phyloP scores from a whole-genome alignment of 2,888 invertebrate genomes.

The Calameuta pallipes region DNA sequence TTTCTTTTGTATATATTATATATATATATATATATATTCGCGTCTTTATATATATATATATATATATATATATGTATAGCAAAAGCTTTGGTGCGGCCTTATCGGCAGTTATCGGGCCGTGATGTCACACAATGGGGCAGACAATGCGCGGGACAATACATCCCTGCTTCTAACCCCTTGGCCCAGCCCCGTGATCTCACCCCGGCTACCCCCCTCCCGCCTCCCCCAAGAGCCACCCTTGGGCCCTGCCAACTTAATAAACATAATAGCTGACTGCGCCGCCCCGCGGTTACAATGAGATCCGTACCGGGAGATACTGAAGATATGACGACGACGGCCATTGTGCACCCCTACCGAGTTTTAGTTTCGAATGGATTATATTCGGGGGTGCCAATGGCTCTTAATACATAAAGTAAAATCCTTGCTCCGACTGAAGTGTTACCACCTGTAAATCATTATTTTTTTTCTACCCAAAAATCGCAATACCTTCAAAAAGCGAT shows the following conservation, averaged over 20 bases:
- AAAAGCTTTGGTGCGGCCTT: constrained; percentile 60
- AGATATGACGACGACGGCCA: constrained; percentile 55
- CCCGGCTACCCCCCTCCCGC: constrained; percentile 20
- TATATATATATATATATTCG: constrained; percentile 32
- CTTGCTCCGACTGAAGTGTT: not conserved
- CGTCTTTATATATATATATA: constrained; percentile 30
- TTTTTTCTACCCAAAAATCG: not conserved
- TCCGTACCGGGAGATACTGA: constrained; percentile 55
- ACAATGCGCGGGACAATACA: constrained; percentile 65
- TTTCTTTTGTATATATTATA: constrained; percentile 27
- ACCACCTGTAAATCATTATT: not conserved
- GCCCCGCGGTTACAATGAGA: constrained; percentile 60
- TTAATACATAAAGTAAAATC: not conserved
- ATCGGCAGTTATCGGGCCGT: constrained; percentile 67
- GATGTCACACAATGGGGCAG: constrained; percentile 66
- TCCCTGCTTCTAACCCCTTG: constrained; percentile 46
- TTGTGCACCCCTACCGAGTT: constrained; percentile 47
- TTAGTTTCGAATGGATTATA: constrained; percentile 48
- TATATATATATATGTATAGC: constrained; percentile 30
- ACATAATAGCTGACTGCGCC: constrained; percentile 64
- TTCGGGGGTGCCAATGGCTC: constrained; percentile 7
- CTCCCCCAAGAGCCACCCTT: constrained; percentile 17
- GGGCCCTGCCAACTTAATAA: constrained; percentile 62
- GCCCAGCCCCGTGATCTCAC: constrained; percentile 28
- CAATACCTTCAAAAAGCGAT: not conserved